Percentiles rank a stretch among this genome's conserved stretches.
These are phyloP conservation scores for Lacanobia wlatinum DNA, from an alignment of 2,888 invertebrate species.

Conservation along the genomic window DNA sequence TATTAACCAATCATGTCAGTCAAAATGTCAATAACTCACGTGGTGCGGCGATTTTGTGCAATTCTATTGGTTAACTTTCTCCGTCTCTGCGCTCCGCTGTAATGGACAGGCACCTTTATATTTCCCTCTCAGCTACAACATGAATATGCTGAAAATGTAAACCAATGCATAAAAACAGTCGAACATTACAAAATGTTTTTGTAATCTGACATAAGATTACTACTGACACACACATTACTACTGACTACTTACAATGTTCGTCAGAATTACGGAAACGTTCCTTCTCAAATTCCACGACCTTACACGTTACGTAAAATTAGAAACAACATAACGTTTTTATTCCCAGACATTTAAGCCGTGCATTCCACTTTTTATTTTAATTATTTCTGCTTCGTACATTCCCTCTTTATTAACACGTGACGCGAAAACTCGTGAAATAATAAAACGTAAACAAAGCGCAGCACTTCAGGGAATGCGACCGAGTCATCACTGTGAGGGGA, in stretches of 20 bases:
- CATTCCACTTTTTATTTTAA: slow-evolving; percentile 70
- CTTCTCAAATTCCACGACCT: slow-evolving; percentile 21
- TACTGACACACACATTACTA: too few species aligned
- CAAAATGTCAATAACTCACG: too few species aligned
- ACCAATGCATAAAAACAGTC: too few species aligned
- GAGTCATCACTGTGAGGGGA: slow-evolving; percentile 50
- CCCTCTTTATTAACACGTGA: slow-evolving; percentile 75
- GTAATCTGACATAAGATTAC: background rate
- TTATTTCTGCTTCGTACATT: slow-evolving; percentile 71
- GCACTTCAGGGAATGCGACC: slow-evolving; percentile 70
- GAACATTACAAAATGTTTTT: background rate
- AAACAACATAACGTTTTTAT: slow-evolving; percentile 42
- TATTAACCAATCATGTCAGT: too few species aligned
- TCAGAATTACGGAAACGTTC: background rate
- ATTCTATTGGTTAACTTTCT: too few species aligned
- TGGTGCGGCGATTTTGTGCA: too few species aligned
- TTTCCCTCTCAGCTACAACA: background rate
- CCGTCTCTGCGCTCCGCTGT: too few species aligned
- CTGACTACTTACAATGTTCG: too few species aligned
- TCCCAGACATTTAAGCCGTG: slow-evolving; percentile 44
- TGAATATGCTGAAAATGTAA: background rate
- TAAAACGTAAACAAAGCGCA: slow-evolving; percentile 76
- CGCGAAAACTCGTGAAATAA: slow-evolving; percentile 73
- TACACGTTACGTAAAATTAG: slow-evolving; percentile 19
- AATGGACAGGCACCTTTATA: too few species aligned